Evolutionary conservation across 2,888 invertebrate genomes (phyloP).

Genomic region (Scaptodrosophila latifasciaeformis): DNA sequence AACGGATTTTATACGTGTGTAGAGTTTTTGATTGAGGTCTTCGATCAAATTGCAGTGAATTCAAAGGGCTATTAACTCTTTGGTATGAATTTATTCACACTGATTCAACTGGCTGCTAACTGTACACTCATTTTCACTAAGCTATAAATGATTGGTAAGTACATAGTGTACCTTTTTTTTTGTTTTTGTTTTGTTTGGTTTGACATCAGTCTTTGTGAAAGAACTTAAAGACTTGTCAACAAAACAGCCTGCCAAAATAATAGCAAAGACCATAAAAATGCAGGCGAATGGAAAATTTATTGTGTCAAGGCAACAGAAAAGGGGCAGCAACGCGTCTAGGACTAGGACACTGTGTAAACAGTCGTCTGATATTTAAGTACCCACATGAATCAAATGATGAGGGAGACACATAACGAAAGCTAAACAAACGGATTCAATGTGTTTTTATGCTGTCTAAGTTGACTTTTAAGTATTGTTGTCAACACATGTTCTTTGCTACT

Average conservation of each 20-base stretch:
- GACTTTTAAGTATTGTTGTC: conserved; percentile 41
- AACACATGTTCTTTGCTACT: conserved; percentile 39
- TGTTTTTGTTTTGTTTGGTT: too few species aligned
- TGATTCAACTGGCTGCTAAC: background rate
- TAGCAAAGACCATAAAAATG: too few species aligned
- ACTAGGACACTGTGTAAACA: background rate
- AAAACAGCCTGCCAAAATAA: too few species aligned
- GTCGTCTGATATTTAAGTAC: background rate
- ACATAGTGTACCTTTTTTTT: too few species aligned
- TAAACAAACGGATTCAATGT: too few species aligned
- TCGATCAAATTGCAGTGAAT: background rate
- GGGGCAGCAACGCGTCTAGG: too few species aligned
- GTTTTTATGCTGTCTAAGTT: conserved; percentile 16
- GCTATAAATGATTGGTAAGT: too few species aligned
- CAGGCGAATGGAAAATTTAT: too few species aligned
- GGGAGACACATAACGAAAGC: background rate
- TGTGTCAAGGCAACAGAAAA: too few species aligned
- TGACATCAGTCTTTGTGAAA: too few species aligned
- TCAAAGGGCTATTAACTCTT: background rate
- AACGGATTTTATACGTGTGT: conserved; percentile 16
- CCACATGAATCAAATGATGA: background rate
- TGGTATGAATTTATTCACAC: background rate
- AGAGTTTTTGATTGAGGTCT: conserved; percentile 50
- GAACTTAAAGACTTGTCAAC: too few species aligned
- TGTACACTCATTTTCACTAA: background rate